A percentile compares a stretch with the other conserved stretches of the same genome.
Conservation (phyloP, 1,140 invertebrate species). For the Sarcophaga bullata region DNA sequence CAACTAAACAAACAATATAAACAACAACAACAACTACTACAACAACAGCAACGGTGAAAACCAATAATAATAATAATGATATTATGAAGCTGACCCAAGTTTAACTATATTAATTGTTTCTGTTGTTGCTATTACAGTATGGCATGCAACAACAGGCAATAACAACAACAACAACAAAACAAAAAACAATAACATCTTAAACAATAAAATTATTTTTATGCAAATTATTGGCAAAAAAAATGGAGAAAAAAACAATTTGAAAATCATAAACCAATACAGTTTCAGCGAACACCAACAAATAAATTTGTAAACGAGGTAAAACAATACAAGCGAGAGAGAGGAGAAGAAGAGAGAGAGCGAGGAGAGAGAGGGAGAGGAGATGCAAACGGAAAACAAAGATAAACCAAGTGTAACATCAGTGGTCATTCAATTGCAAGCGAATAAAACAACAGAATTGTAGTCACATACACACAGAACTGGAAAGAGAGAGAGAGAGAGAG, state of each 20-base stretch:
- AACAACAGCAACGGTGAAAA: not conserved
- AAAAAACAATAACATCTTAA: no score
- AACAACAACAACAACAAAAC: not conserved
- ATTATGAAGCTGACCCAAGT: not conserved
- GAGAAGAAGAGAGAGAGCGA: no score
- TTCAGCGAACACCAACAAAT: not conserved
- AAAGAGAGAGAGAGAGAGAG: no score
- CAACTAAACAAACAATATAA: not conserved
- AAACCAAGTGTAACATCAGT: not conserved
- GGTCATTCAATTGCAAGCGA: not conserved
- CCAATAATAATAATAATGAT: not conserved
- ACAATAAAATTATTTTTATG: constrained; percentile 16
- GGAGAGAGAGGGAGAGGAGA: no score
- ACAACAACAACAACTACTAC: no score
- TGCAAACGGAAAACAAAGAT: not conserved
- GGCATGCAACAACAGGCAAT: not conserved
- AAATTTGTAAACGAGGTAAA: not conserved
- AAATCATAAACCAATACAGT: no score
- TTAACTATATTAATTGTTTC: no score
- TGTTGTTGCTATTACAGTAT: not conserved
- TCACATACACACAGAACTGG: no score
- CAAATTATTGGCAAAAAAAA: not conserved
- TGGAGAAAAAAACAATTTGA: no score
- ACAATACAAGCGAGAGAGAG: not conserved
- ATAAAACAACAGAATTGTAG: no score